Evolutionary conservation across 2,797 vertebrate species (phyloP), one percentile per base, ranked within the genome.

Genomic region (Scomberomorus guttatus): DNA sequence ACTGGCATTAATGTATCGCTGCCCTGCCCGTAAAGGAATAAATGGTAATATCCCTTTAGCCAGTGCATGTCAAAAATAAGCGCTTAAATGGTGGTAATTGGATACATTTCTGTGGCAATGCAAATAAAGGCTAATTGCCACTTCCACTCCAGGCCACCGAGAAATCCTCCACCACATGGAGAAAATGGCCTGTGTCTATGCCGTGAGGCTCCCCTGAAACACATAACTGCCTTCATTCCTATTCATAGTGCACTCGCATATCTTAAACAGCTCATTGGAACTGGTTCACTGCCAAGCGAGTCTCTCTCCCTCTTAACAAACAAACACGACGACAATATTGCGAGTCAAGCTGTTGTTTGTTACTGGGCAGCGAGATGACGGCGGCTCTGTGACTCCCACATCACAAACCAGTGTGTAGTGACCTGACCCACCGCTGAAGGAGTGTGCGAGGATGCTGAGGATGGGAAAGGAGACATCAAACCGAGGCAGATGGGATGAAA

Each of bases 321-420:
- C 86, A 91, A 92, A 91, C 86, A 90, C 50, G 39, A 81, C 52
- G 60, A 91, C 90, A 93, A 89, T 90, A 93, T 92, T 93, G 85
- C 29, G 77, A 93, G 87, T 92, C 90, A 93, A 91, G 84, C 90
- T 92, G 90, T 92, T 93, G 91, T 93, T 94, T 92, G 82, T 89
- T 80, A 82, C 60, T 70, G 88, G 89, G 90, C 88, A 87, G 82
- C 44, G 29, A 86, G 87, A 84, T 87, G 90, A 90, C 67, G 69
- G 84, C 74, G 39, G 85, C 77, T 85, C 79, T 5, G 73, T 66
- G 89, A 91, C 87, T 92, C 73, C 76, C 44, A 22, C 86, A 75
- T 88, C 80, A 85, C 83, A 83, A 89, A 90, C 57, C 84, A 81
- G 72, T 79, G 86, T 90, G 81, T 73, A 62, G 70, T 79, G 90